Evolutionary conservation across 2,797 vertebrate species (phyloP).

Genomic region (Takifugu rubripes): DNA sequence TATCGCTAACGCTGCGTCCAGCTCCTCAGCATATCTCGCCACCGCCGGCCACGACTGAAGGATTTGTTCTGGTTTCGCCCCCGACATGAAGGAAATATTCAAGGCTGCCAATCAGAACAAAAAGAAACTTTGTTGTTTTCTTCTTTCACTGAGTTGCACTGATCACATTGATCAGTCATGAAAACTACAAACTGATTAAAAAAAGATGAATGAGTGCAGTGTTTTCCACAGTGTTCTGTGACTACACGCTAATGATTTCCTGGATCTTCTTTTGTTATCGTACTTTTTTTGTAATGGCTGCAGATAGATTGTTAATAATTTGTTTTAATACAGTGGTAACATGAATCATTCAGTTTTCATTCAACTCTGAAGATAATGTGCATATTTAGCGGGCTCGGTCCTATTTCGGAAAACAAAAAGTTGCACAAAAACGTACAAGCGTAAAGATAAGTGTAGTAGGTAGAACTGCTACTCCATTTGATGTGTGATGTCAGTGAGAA

Average conservation of each 20-base stretch:
- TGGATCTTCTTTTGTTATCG: slow-evolving; percentile 61
- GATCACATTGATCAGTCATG: slow-evolving; percentile 99
- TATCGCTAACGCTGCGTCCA: slow-evolving; percentile 50
- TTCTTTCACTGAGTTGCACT: slow-evolving; percentile 86
- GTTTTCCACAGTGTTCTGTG: slow-evolving; percentile 93
- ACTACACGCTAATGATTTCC: slow-evolving; percentile 70
- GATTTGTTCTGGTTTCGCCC: not conserved
- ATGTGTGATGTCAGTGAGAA: slow-evolving; percentile 98
- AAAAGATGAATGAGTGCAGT: slow-evolving; percentile 82
- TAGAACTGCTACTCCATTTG: slow-evolving; percentile 95
- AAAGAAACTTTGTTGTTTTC: slow-evolving; percentile 66
- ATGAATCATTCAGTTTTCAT: slow-evolving; percentile 89
- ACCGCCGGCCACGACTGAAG: slow-evolving; percentile 22
- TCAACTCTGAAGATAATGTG: slow-evolving; percentile 88
- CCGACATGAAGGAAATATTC: slow-evolving; percentile 7
- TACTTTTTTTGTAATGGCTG: slow-evolving; percentile 73
- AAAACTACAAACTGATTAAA: slow-evolving; percentile 78
- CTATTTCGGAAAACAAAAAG: slow-evolving; percentile 81
- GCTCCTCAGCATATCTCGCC: slow-evolving; percentile 79
- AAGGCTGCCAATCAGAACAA: slow-evolving; percentile 85
- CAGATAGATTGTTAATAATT: slow-evolving; percentile 88
- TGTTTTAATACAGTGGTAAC: slow-evolving; percentile 94
- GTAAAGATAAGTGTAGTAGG: slow-evolving; percentile 94
- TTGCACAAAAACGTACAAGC: slow-evolving; percentile 97
- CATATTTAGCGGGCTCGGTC: slow-evolving; percentile 85